Base-by-base conservation (phyloP, 2,888 invertebrate species). In the Petrolisthes manimaculis region DNA sequence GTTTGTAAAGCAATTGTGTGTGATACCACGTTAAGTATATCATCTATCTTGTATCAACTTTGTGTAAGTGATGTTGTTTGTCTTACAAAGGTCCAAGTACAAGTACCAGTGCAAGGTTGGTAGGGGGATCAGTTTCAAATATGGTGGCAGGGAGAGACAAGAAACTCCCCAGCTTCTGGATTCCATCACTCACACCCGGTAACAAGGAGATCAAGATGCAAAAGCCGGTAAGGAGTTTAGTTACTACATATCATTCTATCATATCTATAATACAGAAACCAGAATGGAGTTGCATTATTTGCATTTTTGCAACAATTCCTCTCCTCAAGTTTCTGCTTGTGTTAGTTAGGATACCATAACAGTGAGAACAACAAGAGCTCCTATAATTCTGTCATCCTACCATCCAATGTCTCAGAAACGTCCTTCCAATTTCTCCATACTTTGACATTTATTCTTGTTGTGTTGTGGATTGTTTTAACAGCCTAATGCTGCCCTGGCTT, bases 101-200 rank as follows among this genome's bases (percentile, higher is more conserved):
- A 37, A 80, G 81, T 6, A n/a, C 77, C 18, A 78, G 83, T 51
- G n/a, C 79, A 56, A 69, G 56, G 12, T 61, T 3, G 14, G 55
- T 53, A 21, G 75, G 91, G 75, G 92, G 93, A 18, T 95, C 96
- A 0, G 95, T 97, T 51, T 97, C 97, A 1, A 98, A 97, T 92
- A 95, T 97, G 95, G 94, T 95, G 0, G 95, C 95, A 92, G 96
- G 96, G 0, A 95, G 95, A 92, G 96, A 97, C 88, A 97, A 97
- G 92, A 94, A 96, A 91, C 93, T 99, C 78, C 98, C 99, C 0
- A 98, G 98, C 93, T 99, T 98, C 93, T 99, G 99, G 99, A 95
- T 99, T 87, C 99, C 99, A 0, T 96, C 97, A 0, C 96, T 98
- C 93, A 96, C 98, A 12, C 98, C 98, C 0, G 95, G 96, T 92